phyloP scores from a whole-genome alignment of 92 coral and sea anemone species.

The Phenganax subtilis region DNA sequence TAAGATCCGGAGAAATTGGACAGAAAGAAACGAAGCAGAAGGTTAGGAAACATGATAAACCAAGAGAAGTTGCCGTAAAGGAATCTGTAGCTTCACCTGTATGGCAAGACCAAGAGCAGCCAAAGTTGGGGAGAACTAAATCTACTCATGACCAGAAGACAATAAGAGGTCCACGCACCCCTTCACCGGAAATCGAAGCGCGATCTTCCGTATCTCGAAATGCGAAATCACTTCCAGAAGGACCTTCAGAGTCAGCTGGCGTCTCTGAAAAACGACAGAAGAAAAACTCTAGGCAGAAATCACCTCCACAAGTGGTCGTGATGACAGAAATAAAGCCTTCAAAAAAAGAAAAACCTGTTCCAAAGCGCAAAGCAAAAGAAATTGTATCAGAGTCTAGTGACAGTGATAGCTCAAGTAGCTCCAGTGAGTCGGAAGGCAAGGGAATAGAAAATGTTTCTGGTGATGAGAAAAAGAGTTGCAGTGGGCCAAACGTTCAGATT shows the following conservation, averaged over 20 bases:
- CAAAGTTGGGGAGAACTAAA: background rate
- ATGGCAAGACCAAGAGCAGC: slow-evolving; percentile 13
- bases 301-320: background rate
- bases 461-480: slow-evolving; percentile 7
- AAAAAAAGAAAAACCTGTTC: background rate
- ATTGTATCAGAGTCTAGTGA: slow-evolving; percentile 30
- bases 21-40: slow-evolving; percentile 18
- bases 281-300: slow-evolving; percentile 3
- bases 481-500: background rate
- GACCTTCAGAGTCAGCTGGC: background rate
- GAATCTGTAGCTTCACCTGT: background rate
- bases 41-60: slow-evolving; percentile 6
- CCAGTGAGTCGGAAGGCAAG: slow-evolving; percentile 17
- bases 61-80: background rate
- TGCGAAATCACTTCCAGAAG: background rate
- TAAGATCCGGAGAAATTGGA: background rate
- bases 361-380: background rate
- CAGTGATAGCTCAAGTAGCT: slow-evolving; percentile 29
- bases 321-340: background rate
- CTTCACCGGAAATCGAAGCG: slow-evolving; percentile 44
- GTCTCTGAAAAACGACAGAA: background rate
- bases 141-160: background rate
- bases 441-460: slow-evolving; percentile 29
- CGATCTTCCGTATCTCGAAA: background rate
- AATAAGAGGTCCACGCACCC: slow-evolving; percentile 52